Evolutionary conservation across 2,888 invertebrate species (phyloP).

Genomic region (Diogma glabrata): DNA sequence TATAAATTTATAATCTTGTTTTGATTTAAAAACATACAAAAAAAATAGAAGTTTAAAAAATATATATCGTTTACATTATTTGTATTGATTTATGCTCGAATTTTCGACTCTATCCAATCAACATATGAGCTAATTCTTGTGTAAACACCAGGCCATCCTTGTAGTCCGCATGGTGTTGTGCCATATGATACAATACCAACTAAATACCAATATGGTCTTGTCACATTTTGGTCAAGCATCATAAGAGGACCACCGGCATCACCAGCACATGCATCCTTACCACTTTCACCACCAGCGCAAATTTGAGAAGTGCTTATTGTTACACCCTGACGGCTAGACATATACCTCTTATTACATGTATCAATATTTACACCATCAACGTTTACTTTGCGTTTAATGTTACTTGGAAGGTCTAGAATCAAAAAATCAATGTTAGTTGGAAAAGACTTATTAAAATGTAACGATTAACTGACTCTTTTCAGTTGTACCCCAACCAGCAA

Average conservation of each 20-base stretch:
- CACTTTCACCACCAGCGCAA: slow-evolving; percentile 46
- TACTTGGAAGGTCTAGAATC: too few relatives aligned
- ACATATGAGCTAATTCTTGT: slow-evolving; percentile 44
- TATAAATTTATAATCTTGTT: too few relatives aligned
- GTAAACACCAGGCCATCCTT: slow-evolving; percentile 51
- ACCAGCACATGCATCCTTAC: slow-evolving; percentile 45
- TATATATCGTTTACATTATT: too few relatives aligned
- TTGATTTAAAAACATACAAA: too few relatives aligned
- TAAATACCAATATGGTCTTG: slow-evolving; percentile 34
- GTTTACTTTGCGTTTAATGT: slow-evolving; percentile 42
- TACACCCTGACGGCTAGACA: slow-evolving; percentile 41
- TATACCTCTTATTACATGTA: slow-evolving; percentile 44
- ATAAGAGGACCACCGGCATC: slow-evolving; percentile 55
- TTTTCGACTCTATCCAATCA: slow-evolving; percentile 41
- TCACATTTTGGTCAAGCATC: slow-evolving; percentile 29
- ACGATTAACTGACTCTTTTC: slow-evolving; percentile 34
- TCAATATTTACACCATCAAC: slow-evolving; percentile 38
- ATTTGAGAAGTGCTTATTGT: slow-evolving; percentile 40
- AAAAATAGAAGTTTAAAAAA: too few relatives aligned
- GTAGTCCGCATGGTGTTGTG: slow-evolving; percentile 46
- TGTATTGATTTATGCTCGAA: slow-evolving; percentile 24
- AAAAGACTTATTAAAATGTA: too few relatives aligned
- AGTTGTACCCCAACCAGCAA: slow-evolving; percentile 57
- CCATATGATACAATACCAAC: slow-evolving; percentile 54
- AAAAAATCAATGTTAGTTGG: too few relatives aligned